Evolutionary conservation across 2,113 vertebrate species (phyloP), one percentile per base, ranked within the genome.

Genomic region (Embiotoca jacksoni): DNA sequence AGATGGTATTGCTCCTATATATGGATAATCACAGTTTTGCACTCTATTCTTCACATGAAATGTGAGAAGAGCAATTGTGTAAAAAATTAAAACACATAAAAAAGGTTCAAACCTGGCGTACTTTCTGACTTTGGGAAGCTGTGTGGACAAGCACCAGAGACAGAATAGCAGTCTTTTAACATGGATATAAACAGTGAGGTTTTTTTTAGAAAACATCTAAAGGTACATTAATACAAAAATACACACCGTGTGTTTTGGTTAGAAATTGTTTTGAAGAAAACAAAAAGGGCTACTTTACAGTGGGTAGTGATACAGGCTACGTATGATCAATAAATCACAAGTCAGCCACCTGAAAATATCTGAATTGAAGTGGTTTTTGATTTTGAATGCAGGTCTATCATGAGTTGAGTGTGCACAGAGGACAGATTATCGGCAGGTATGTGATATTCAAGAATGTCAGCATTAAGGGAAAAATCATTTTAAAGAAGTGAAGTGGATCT

Each of bases 401-500:
- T 16, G 23, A 62, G 55, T 52, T 64, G 41, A 64, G 7, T 67
- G 5, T 61, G 73, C 36, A 58, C 46, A 64, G 33, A 55, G 13
- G 23, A 36, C 32, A 49, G 32, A 16, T 41, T 23, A 36, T 46
- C 14, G 7, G 33, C 52, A 78, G 16, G 44, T 30, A 59, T 55
- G 52, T 46, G 37, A 33, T 46, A 57, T 31, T 59, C 52, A 57
- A 52, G 11, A 53, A 64, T 53, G 54, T 10, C 11, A 3, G 15
- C 31, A 56, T 49, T 70, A 15, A 49, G 41, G 50, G 8, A 36
- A 35, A 67, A 53, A 31, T 50, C 46, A 59, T 63, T 13, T 3
- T 31, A 66, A 37, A n/a, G 46, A 44, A 44, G 41, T 74, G 47
- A 44, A 11, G 65, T 65, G 44, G 65, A 41, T 69, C 13, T 53